Evolutionary conservation across 1,140 invertebrate genomes (phyloP).

Genomic region (Melipona quadrifasciata): DNA sequence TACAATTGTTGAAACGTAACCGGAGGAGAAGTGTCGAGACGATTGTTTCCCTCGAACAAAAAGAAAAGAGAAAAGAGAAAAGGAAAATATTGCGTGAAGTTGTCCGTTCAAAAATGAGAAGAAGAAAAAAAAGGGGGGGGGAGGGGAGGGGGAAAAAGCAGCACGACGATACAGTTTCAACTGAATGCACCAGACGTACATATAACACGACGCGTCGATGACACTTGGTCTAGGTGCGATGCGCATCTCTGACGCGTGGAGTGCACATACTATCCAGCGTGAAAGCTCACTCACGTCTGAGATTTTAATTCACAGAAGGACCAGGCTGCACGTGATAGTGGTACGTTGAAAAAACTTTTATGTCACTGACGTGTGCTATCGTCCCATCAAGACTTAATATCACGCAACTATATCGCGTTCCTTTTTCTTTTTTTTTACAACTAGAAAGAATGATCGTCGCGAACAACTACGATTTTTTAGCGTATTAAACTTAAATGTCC

Average conservation of each 20-base stretch:
- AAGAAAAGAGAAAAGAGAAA: background rate
- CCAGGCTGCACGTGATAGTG: slow-evolving; percentile 22
- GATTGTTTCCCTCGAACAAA: background rate
- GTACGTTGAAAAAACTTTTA: slow-evolving; percentile 35
- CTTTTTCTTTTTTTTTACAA: background rate
- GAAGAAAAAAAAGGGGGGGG: background rate
- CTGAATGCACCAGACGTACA: slow-evolving; percentile 37
- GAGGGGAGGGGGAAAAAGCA: too few species aligned
- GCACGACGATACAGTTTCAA: slow-evolving; percentile 17
- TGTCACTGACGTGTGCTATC: slow-evolving; percentile 36
- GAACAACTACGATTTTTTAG: too few species aligned
- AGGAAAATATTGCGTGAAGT: background rate
- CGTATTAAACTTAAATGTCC: background rate
- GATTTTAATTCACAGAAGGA: slow-evolving; percentile 47
- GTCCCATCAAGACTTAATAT: slow-evolving; percentile 36
- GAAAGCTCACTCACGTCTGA: slow-evolving; percentile 44
- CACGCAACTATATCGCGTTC: slow-evolving; percentile 22
- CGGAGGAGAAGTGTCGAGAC: background rate
- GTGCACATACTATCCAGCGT: slow-evolving; percentile 28
- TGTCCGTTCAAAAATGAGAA: background rate
- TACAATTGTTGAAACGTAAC: background rate
- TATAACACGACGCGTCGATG: slow-evolving; percentile 28
- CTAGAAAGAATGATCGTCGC: background rate
- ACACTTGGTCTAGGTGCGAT: slow-evolving; percentile 44
- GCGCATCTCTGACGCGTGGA: slow-evolving; percentile 32